phyloP scores from a whole-genome alignment of 2,113 vertebrate genomes.

The Mionectes macconnelli region DNA sequence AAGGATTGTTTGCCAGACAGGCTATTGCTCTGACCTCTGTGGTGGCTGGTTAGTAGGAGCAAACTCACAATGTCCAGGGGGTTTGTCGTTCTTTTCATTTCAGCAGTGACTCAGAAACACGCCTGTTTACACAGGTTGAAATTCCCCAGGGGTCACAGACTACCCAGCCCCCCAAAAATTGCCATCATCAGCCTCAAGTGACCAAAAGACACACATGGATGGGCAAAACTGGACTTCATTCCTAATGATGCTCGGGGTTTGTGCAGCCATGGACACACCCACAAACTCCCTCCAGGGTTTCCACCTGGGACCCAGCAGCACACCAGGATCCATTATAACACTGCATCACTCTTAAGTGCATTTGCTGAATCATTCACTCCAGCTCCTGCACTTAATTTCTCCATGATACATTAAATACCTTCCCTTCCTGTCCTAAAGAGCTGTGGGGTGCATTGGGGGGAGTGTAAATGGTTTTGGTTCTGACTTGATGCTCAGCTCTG shows the following conservation, averaged over 20 bases:
- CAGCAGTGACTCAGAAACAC: not conserved
- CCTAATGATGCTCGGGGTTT: not conserved
- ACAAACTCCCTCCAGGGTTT: not conserved
- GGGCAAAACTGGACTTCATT: not conserved
- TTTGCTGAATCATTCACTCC: slow-evolving; percentile 17
- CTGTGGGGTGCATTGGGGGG: not conserved
- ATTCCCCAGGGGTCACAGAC: accelerated
- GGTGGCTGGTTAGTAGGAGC: not conserved
- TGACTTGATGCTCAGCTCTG: not conserved
- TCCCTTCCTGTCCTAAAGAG: not conserved
- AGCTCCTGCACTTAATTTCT: not conserved
- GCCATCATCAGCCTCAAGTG: not conserved
- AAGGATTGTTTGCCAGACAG: not conserved
- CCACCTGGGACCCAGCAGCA: not conserved
- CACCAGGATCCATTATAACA: not conserved
- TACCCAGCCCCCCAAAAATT: not conserved
- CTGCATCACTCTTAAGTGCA: not conserved
- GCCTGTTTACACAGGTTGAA: not conserved
- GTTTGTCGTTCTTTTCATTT: not conserved
- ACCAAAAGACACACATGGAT: not conserved
- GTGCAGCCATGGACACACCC: accelerated
- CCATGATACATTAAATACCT: not conserved
- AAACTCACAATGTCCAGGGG: not conserved
- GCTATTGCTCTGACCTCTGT: not conserved
- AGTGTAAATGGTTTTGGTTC: not conserved